Evolutionary conservation across 2,888 invertebrate genomes (phyloP), one percentile per base, ranked within the genome.

Genomic region (Drosophila testacea): DNA sequence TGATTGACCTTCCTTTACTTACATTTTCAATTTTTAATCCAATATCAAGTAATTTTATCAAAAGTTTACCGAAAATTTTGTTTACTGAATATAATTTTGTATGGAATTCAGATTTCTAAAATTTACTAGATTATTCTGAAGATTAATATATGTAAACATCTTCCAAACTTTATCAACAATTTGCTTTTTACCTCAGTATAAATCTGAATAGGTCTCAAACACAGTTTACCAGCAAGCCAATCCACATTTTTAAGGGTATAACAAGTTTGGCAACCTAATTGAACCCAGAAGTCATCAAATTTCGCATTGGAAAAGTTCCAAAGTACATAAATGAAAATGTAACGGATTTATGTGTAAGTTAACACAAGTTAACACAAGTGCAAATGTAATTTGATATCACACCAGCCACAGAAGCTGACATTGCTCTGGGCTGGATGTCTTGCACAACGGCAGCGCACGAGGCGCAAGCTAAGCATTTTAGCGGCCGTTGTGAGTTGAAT

Each of bases 281-380:
- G 59, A 72, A 56, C 52, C 46, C 34, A 38, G 54, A 39, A 51
- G 36, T 42, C 22, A 11, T 44, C 11, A 28, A 73, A 65, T 68
- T 81, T 69, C 50, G 65, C 66, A 77, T 67, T 79, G 61, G 46
- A 60, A 71, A 67, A 68, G 52, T 81, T 79, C 47, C 57, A 7
- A 10, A 42, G 28, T 57, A 61, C 48, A 16, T 65, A 61, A 51
- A 16, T 65, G 55, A 44, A 77, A 83, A 51, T 38, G n/a, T 41
- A 32, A 13, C 36, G 30, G 28, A 39, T 66, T 39, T 52, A 4
- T 50, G 16, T 13, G 7, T n/a, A n/a, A n/a, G n/a, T n/a, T n/a
- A n/a, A n/a, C n/a, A n/a, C n/a, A n/a, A n/a, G n/a, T n/a, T n/a
- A n/a, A n/a, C n/a, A n/a, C n/a, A n/a, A n/a, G n/a, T n/a, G n/a